Conservation (phyloP, 2,113 vertebrate species). For the Lophochroa leadbeateri region DNA sequence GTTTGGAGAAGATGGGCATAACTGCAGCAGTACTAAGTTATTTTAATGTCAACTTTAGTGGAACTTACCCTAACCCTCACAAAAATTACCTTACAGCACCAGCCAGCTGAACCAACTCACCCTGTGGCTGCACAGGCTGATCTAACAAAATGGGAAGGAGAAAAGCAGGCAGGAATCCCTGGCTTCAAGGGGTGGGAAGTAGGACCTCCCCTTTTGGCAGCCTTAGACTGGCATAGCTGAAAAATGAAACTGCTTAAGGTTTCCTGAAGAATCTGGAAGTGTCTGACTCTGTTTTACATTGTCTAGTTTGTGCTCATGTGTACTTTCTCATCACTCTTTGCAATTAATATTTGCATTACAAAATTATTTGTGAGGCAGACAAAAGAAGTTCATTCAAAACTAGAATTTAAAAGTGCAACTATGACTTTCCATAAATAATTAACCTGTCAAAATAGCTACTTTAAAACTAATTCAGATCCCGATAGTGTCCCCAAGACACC, state of each 20-base stretch:
- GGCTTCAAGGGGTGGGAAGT: neutral
- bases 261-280: neutral
- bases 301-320: neutral
- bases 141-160: neutral
- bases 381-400: neutral
- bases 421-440: neutral
- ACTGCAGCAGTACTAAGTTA: slow-evolving; percentile 1
- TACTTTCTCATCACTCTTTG: neutral
- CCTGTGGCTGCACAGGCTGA: neutral
- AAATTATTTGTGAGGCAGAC: neutral
- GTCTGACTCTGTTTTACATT: neutral
- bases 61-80: neutral
- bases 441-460: neutral
- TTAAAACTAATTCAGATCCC: neutral
- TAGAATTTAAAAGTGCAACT: neutral
- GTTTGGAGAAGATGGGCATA: neutral
- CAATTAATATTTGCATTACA: neutral
- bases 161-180: neutral
- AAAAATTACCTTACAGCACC: neutral
- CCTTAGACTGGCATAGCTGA: neutral
- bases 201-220: neutral
- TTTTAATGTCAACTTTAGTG: slow-evolving; percentile 21
- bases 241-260: neutral
- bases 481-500: neutral
- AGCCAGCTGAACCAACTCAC: slow-evolving; percentile 14